Evolutionary conservation across 2,797 vertebrate species (phyloP), one percentile per base, ranked within the genome.

Genomic region (Helostoma temminkii): DNA sequence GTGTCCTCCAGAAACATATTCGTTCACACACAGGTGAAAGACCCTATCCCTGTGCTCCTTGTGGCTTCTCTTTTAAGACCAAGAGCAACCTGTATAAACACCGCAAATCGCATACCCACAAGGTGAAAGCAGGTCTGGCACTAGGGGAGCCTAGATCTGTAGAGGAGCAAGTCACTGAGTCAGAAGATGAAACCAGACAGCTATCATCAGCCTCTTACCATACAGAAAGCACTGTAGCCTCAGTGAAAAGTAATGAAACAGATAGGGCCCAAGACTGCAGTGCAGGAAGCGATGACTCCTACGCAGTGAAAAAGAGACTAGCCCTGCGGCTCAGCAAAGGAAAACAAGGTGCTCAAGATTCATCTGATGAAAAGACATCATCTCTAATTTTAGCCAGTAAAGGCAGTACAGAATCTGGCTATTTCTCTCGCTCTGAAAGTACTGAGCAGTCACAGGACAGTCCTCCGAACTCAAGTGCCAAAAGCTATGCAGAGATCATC

Each of bases 41-140:
- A 64, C 98, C 97, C 5, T 98, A 98, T 82, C 97, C 97, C 24
- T 99, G 97, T 22, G 93, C 94, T 61, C 97, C 96, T 7, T 99
- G 97, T 9, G 97, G 97, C 71, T 99, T 98, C 90, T 98, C 97
- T 66, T 98, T 99, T 86, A 99, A 98, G 90, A 98, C 97, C 26
- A 98, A 99, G 93, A 99, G 97, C 85, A 98, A 98, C 89, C 88
- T 99, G 71, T 99, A 99, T 88, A 99, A 99, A 81, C 97, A 98
- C 87, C 94, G 96, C 74, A 99, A 98, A 76, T 98, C 97, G 36
- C 98, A 97, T n/a, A 98, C 97, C 72, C 97, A 98, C 82, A 94
- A 94, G 71, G 96, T 98, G 70, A 98, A 98, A 91, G 97, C 97
- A 0, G 97, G 97, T 49, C 92, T 98, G 76, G 92, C 95, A 34